phyloP scores from a whole-genome alignment of 2,797 vertebrate genomes.

The Thripadectes ignobilis region DNA sequence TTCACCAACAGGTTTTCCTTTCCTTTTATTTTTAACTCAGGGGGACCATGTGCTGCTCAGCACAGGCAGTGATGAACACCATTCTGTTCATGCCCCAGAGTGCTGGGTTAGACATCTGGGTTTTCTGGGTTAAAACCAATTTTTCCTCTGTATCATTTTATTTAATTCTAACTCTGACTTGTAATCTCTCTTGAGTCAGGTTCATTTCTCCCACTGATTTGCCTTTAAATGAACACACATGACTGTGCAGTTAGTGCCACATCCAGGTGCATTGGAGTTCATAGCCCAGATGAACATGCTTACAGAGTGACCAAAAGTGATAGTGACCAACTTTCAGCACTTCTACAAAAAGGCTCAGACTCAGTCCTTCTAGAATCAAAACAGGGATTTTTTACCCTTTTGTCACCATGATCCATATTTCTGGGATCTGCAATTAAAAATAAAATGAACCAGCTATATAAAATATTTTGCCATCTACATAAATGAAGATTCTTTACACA shows the following conservation, averaged over 20 bases:
- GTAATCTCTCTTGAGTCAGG: no score
- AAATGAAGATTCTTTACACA: background rate
- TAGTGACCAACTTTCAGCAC: background rate
- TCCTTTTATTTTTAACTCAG: no score
- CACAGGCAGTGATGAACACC: no score
- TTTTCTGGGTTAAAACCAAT: no score
- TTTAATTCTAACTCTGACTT: no score
- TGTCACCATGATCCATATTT: background rate
- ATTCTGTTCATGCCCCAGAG: no score
- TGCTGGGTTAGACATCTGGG: no score
- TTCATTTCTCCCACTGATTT: no score
- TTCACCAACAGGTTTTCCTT: no score
- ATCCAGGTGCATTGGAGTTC: background rate
- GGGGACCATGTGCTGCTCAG: no score
- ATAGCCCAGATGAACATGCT: background rate
- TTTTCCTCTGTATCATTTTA: no score
- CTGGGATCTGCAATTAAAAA: background rate
- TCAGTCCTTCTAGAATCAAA: background rate
- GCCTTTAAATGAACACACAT: no score
- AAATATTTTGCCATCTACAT: background rate
- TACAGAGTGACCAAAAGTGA: background rate
- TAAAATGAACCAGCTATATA: background rate
- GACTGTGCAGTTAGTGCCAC: background rate
- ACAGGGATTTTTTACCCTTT: rapidly evolving
- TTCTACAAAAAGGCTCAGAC: background rate